These are phyloP conservation scores for Campoplex nolae DNA, from an alignment of 2,888 invertebrate species.

Conservation along the genomic window DNA sequence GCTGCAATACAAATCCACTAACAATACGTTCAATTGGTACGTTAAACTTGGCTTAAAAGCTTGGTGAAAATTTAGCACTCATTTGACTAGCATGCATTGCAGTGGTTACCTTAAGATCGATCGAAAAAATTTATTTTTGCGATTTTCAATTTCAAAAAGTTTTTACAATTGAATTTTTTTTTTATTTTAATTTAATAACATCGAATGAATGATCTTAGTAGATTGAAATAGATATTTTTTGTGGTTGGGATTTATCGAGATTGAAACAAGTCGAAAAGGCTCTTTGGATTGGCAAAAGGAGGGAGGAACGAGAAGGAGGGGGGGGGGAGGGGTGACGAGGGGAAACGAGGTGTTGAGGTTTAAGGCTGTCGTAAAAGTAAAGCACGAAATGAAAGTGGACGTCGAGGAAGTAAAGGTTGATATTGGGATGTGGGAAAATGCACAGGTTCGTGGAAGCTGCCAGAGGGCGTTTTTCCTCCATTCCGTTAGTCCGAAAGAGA, in stretches of 20 bases:
- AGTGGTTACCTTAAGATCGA: no score
- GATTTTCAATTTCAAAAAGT: no score
- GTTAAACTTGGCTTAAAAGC: no score
- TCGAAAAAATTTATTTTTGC: no score
- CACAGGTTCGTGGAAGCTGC: conserved; percentile 45
- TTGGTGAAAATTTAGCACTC: no score
- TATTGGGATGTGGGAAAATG: conserved; percentile 44
- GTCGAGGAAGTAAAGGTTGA: conserved; percentile 41
- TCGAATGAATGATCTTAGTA: no score
- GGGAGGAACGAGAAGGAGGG: neutral
- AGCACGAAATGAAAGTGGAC: conserved; percentile 25
- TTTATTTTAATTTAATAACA: no score
- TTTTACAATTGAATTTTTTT: no score
- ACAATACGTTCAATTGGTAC: no score
- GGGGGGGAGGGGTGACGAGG: neutral
- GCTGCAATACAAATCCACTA: no score
- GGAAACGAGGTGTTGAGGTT: neutral
- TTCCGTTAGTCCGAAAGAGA: conserved; percentile 31
- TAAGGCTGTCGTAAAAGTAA: conserved; percentile 24
- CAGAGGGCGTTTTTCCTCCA: conserved; percentile 38
- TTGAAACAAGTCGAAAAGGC: conserved; percentile 34
- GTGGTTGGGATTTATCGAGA: conserved; percentile 54
- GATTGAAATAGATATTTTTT: no score
- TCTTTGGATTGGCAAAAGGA: neutral
- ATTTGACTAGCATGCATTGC: no score